Percentiles rank a stretch among this genome's conserved stretches.
phyloP scores from a whole-genome alignment of 2,797 vertebrate genomes.

The Tenualosa thibaudeaui region DNA sequence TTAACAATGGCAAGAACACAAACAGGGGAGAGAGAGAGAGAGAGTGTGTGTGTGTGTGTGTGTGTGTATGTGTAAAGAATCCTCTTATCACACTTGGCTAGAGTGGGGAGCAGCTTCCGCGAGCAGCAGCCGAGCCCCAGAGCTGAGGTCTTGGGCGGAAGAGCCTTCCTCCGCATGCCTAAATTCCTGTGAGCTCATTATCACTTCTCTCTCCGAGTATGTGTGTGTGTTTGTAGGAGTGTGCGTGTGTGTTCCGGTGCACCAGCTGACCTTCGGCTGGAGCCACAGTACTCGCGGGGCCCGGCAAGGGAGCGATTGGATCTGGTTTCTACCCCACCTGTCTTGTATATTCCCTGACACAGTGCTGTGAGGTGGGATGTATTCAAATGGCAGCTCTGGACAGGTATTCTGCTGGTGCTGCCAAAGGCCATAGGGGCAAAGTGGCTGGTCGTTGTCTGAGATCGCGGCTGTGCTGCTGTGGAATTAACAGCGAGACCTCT shows the following conservation, averaged over 20 bases:
- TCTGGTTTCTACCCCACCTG: slow-evolving; percentile 19
- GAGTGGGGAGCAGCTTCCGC: background rate
- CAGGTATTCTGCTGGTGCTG: background rate
- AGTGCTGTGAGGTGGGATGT: background rate
- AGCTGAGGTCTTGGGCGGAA: slow-evolving; percentile 56
- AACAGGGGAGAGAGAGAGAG: background rate
- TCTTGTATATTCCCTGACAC: slow-evolving; percentile 6
- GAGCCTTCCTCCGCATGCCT: slow-evolving; percentile 78
- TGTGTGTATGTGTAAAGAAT: background rate
- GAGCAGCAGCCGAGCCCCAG: background rate
- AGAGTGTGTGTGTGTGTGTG: background rate
- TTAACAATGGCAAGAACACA: background rate
- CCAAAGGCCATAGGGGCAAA: background rate
- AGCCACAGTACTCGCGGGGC: slow-evolving; percentile 11
- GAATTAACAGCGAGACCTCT: background rate
- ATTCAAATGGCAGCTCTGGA: background rate
- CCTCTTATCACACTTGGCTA: background rate
- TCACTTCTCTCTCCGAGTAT: background rate
- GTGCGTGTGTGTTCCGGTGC: slow-evolving; percentile 30
- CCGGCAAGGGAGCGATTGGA: background rate
- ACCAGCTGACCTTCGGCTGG: slow-evolving; percentile 49
- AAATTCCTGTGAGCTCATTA: slow-evolving; percentile 77
- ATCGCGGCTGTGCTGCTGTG: background rate
- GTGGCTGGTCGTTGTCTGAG: background rate
- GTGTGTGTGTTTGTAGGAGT: background rate